Evolutionary conservation across 2,888 invertebrate genomes (phyloP).

Genomic region (Diaprepes abbreviatus): DNA sequence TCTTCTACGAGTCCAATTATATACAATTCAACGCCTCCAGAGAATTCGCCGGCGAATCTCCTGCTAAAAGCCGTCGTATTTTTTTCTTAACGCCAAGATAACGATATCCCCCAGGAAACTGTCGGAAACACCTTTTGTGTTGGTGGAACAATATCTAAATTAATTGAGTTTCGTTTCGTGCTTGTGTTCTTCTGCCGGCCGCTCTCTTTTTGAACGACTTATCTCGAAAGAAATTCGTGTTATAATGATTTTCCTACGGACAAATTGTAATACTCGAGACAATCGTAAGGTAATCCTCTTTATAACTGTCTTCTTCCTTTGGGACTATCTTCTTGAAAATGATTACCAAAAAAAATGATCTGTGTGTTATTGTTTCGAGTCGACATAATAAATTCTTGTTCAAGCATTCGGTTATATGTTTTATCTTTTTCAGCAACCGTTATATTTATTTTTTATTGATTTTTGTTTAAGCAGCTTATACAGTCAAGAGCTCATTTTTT

Average conservation of each 20-base stretch:
- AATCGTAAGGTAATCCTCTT: no score
- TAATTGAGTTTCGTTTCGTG: slow-evolving; percentile 31
- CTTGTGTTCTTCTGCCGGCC: background rate
- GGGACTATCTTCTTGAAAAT: no score
- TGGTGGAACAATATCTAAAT: slow-evolving; percentile 27
- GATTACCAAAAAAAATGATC: no score
- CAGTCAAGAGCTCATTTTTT: no score
- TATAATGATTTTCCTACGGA: background rate
- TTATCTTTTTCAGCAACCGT: no score
- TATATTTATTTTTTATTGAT: no score
- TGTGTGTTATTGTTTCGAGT: no score
- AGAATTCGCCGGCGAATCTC: slow-evolving; percentile 4
- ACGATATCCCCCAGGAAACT: slow-evolving; percentile 32
- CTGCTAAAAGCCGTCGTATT: slow-evolving; percentile 19
- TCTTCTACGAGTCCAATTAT: slow-evolving; percentile 25
- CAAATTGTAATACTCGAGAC: background rate
- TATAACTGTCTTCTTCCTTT: no score
- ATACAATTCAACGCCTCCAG: slow-evolving; percentile 3
- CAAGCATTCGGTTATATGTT: no score
- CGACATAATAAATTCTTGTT: no score
- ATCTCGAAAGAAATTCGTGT: background rate
- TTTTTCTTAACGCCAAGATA: slow-evolving; percentile 26
- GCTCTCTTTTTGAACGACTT: background rate
- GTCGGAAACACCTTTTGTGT: slow-evolving; percentile 32
- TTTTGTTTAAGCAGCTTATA: no score